These are phyloP conservation scores for Capromys pilorides DNA, from an alignment of 2,797 vertebrate species.

Conservation along the genomic window DNA sequence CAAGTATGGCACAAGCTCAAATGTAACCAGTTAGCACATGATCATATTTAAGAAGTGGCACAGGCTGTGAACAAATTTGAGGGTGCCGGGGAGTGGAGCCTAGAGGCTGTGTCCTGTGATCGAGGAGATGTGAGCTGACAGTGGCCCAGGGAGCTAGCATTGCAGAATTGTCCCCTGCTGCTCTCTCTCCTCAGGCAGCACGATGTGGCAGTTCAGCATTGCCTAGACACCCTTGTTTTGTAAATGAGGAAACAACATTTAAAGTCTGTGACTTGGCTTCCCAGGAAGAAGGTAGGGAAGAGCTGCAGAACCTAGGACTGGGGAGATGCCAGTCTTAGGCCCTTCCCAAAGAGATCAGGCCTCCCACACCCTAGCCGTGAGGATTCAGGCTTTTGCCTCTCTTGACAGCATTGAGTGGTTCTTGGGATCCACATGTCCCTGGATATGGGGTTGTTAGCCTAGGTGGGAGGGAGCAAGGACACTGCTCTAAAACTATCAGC, in stretches of 20 bases:
- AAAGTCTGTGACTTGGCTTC: not conserved
- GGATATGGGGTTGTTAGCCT: not conserved
- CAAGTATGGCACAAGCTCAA: not conserved
- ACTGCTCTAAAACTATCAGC: not conserved
- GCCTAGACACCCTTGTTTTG: slow-evolving; percentile 45
- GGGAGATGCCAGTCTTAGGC: rapidly evolving
- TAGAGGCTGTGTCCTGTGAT: not conserved
- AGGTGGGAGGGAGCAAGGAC: not conserved
- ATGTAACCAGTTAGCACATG: not conserved
- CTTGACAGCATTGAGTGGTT: not conserved
- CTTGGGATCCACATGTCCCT: not conserved
- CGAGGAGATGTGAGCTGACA: not conserved
- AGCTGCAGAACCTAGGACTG: not conserved
- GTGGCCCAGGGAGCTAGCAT: not conserved
- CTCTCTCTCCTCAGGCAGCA: not conserved
- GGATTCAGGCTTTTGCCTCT: not conserved
- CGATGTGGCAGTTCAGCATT: not conserved
- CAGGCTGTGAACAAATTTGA: not conserved
- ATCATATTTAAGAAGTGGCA: rapidly evolving
- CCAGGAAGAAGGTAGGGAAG: not conserved
- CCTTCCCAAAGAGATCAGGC: not conserved
- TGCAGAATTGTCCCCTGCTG: no score
- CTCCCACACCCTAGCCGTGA: no score
- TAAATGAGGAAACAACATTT: slow-evolving; percentile 12
- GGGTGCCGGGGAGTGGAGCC: not conserved